phyloP scores from a whole-genome alignment of 2,113 vertebrate species.

The Bubo blakistoni region DNA sequence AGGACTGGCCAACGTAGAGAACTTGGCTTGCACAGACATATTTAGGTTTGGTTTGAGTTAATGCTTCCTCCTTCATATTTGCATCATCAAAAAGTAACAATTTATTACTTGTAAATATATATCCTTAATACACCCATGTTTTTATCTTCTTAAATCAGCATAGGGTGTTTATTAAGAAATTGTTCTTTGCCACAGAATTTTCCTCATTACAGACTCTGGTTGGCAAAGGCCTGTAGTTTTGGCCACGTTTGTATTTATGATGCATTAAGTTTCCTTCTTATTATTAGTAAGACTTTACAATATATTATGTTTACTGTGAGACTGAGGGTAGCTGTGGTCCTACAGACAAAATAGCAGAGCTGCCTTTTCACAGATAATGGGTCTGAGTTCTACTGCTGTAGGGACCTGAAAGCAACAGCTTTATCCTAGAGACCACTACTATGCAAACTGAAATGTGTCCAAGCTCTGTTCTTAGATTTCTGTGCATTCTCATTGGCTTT shows the following conservation, averaged over 20 bases:
- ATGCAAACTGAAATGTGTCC: neutral
- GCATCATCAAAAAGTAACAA: neutral
- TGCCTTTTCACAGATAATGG: neutral
- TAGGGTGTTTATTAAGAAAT: neutral
- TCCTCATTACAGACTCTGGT: neutral
- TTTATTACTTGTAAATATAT: neutral
- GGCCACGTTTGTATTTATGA: neutral
- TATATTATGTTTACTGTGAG: neutral
- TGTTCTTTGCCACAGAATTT: neutral
- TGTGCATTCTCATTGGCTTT: neutral
- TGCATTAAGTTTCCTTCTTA: neutral
- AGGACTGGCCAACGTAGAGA: neutral
- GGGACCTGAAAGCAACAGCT: neutral
- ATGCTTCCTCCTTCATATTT: constrained; percentile 8
- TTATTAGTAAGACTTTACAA: neutral
- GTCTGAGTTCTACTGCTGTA: neutral
- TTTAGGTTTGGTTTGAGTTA: neutral
- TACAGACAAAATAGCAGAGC: neutral
- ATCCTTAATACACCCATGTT: neutral
- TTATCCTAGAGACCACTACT: neutral
- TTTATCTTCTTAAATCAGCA: neutral
- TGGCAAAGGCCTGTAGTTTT: neutral
- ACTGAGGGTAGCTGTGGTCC: neutral
- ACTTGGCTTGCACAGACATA: neutral
- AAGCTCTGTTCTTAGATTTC: neutral